phyloP scores from a whole-genome alignment of 1,140 invertebrate genomes.

The Spodoptera frugiperda region DNA sequence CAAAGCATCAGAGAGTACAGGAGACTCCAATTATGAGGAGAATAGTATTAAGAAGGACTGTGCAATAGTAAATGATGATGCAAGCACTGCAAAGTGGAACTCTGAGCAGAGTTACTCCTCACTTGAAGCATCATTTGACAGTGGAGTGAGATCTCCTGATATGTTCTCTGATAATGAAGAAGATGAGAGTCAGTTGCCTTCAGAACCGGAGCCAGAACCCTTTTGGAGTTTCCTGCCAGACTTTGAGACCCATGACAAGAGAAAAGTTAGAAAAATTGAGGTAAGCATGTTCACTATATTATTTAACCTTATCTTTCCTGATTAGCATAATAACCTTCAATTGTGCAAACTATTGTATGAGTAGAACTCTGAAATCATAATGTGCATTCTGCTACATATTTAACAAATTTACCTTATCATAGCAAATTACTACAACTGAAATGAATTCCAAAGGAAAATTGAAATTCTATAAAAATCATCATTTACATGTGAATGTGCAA shows the following conservation, averaged over 20 bases:
- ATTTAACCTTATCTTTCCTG: conserved; percentile 1
- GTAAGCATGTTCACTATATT: conserved; percentile 56
- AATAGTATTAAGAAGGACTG: conserved; percentile 56
- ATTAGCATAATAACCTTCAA: conserved; percentile 37
- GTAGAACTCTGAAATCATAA: no score
- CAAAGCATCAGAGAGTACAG: conserved; percentile 64
- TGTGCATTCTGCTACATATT: no score
- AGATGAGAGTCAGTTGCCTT: conserved; percentile 47
- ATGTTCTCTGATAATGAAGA: conserved; percentile 86
- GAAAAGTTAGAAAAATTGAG: conserved; percentile 79
- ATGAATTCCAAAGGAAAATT: no score
- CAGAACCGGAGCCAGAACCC: conserved; percentile 64
- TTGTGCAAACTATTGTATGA: neutral
- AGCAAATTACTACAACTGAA: no score
- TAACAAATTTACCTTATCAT: no score
- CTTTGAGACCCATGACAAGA: conserved; percentile 78
- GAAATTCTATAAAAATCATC: no score
- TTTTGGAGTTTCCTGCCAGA: conserved; percentile 78
- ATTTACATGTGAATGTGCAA: no score
- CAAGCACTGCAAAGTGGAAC: conserved; percentile 70
- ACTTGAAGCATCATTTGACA: conserved; percentile 81
- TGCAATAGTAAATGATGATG: conserved; percentile 56
- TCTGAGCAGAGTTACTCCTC: conserved; percentile 78
- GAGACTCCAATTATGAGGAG: conserved; percentile 70
- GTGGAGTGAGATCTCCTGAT: conserved; percentile 85